Conservation (phyloP, 2,797 vertebrate genomes). For the Salarias fasciatus region DNA sequence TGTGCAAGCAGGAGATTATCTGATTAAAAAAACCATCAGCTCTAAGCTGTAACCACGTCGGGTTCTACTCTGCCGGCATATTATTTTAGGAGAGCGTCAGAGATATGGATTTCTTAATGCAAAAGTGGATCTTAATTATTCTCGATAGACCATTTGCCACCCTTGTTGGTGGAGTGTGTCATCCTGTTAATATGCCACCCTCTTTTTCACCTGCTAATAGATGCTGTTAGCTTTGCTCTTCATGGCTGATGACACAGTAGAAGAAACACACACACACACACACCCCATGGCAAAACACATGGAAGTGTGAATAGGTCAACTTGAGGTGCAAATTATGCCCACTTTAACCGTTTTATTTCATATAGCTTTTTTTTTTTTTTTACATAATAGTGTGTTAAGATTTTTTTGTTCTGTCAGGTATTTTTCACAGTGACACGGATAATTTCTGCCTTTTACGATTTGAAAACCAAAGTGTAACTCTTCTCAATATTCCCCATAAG, state of each 20-base stretch:
- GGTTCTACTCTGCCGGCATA: background rate
- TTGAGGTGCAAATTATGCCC: no score
- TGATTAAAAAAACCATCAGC: conserved; percentile 4
- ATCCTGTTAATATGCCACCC: conserved; percentile 6
- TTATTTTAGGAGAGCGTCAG: background rate
- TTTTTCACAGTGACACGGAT: no score
- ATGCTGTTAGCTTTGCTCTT: background rate
- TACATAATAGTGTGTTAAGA: no score
- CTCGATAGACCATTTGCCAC: background rate
- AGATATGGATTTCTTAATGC: background rate
- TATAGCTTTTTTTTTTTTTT: no score
- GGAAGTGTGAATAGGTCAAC: no score
- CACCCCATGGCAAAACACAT: no score
- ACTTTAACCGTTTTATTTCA: no score
- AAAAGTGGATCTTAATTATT: background rate
- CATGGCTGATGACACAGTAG: background rate
- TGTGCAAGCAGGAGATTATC: background rate
- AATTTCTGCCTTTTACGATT: no score
- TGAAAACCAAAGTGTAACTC: no score
- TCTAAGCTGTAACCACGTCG: background rate
- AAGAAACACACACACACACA: no score
- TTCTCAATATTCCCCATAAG: no score
- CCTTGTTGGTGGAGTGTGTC: background rate
- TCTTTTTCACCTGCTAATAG: conserved; percentile 8
- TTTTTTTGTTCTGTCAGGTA: no score